A percentile compares a stretch with the other conserved stretches of the same genome.
Conservation (phyloP, 2,888 invertebrate species). For the Acronicta leporina region DNA sequence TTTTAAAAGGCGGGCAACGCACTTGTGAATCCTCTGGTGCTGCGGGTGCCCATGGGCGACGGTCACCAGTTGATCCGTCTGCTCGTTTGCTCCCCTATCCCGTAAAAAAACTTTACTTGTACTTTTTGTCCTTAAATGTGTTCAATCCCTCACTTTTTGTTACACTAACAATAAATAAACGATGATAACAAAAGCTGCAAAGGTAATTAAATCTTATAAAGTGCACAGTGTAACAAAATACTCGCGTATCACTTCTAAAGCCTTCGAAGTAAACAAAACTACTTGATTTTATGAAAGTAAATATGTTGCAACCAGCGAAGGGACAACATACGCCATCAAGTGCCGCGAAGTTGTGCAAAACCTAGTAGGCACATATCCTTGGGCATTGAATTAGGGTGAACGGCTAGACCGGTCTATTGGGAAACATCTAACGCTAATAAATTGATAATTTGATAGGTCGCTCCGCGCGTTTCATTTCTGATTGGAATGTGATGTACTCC, state of each 20-base stretch:
- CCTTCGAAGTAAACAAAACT: conserved; percentile 25
- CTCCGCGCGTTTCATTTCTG: conserved; percentile 27
- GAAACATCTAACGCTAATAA: conserved; percentile 47
- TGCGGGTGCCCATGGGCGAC: too few species aligned
- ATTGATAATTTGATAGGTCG: conserved; percentile 51
- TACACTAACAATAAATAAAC: background rate
- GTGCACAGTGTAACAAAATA: background rate
- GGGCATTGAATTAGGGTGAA: conserved; percentile 69
- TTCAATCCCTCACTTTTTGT: too few species aligned
- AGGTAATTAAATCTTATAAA: background rate
- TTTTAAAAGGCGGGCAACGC: too few species aligned
- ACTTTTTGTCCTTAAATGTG: too few species aligned
- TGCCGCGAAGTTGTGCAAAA: conserved; percentile 62
- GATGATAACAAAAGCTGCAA: background rate
- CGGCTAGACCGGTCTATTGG: conserved; percentile 61
- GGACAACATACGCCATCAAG: conserved; percentile 52
- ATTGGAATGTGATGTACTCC: conserved; percentile 12
- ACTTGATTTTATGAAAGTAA: conserved; percentile 57
- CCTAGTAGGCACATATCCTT: conserved; percentile 65
- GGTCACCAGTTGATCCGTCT: too few species aligned
- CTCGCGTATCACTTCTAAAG: conserved; percentile 3
- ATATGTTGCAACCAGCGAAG: conserved; percentile 65
- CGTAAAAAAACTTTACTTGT: too few species aligned
- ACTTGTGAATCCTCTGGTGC: too few species aligned
- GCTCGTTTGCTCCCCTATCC: too few species aligned